Percentiles rank a stretch among this genome's conserved stretches.
Evolutionary conservation across 2,888 invertebrate species (phyloP).

Genomic region (Drosophila basisetae): DNA sequence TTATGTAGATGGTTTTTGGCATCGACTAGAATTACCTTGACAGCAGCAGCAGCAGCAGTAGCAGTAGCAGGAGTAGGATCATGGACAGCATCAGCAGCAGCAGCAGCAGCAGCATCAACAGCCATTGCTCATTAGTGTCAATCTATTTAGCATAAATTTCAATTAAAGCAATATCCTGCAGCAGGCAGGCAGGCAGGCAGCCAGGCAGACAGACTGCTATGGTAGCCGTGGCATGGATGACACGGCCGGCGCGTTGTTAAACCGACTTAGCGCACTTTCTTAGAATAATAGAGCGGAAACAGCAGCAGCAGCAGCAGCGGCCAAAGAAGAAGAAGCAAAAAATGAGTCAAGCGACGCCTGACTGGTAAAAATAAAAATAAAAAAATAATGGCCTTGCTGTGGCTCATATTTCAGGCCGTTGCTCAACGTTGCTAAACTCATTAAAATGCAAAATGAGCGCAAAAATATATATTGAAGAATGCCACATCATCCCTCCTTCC

Average conservation of each 20-base stretch:
- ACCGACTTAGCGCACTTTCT: slow-evolving; percentile 65
- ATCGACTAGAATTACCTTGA: slow-evolving; percentile 59
- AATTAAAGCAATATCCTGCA: slow-evolving; percentile 81
- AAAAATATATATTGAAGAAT: slow-evolving; percentile 55
- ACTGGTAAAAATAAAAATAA: slow-evolving; percentile 34
- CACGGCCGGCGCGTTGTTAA: slow-evolving; percentile 31
- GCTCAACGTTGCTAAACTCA: slow-evolving; percentile 61
- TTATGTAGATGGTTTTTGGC: slow-evolving; percentile 71
- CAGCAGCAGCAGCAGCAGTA: slow-evolving; percentile 18
- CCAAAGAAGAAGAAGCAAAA: slow-evolving; percentile 3
- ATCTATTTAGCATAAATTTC: slow-evolving; percentile 82
- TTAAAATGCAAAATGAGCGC: slow-evolving; percentile 76
- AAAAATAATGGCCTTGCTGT: slow-evolving; percentile 36
- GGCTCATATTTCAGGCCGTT: slow-evolving; percentile 68
- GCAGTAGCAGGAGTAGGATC: slow-evolving; percentile 7
- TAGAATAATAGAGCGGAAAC: slow-evolving; percentile 61
- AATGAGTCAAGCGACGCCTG: slow-evolving; percentile 15
- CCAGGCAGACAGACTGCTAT: background rate
- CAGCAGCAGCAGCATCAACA: slow-evolving; percentile 33
- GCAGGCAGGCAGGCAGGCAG: slow-evolving; percentile 46
- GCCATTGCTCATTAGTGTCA: slow-evolving; percentile 80
- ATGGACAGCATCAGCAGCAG: slow-evolving; percentile 7
- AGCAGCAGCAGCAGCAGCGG: background rate
- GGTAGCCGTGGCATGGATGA: slow-evolving; percentile 17
- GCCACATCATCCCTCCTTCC: background rate